Evolutionary conservation across 2,113 vertebrate genomes (phyloP), one percentile per base, ranked within the genome.

Genomic region (Struthio camelus): DNA sequence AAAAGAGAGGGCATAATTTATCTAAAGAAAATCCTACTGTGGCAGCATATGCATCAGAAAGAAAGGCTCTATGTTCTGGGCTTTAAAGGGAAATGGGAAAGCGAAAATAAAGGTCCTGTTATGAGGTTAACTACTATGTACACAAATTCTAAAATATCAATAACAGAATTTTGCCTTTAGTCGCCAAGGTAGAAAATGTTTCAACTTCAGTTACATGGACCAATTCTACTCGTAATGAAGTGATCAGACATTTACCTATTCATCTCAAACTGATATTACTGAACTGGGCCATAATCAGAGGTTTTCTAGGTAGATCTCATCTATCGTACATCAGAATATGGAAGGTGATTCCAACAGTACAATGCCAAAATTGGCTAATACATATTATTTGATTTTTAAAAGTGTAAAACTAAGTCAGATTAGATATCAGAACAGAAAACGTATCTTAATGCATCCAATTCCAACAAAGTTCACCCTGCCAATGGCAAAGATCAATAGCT

Each of bases 1-100:
- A 90, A 94, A 89, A 77, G 80, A 92, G 62, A 89, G 54, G 46
- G 32, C 46, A 58, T 77, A 85, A 96, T 91, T 96, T 90, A 96
- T 78, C 94, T 78, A 56, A 32, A 79, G 50, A 89, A 91, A 95
- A 94, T 85, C 53, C 86, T 94, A 34, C 20, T 59, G 59, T 93
- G 72, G 69, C 54, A 91, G 75, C 58, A 89, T 44, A 77, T 61
- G 78, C 54, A 23, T 44, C n/a, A 36, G 78, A 90, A 80, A 93
- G 50, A 56, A 50, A 84, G 20, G 15, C 56, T 84, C 30, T 34
- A 3, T 9, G 18, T 38, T 38, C 77, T 59, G 19, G 90, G 54
- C 32, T 95, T 91, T 82, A 83, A 89, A 96, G 67, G 62, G 40
- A 89, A 96, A 94, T 48, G 72, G 44, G n/a, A n/a, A n/a, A n/a